Base-by-base conservation (phyloP, 2,797 vertebrate species). In the Otus scops region DNA sequence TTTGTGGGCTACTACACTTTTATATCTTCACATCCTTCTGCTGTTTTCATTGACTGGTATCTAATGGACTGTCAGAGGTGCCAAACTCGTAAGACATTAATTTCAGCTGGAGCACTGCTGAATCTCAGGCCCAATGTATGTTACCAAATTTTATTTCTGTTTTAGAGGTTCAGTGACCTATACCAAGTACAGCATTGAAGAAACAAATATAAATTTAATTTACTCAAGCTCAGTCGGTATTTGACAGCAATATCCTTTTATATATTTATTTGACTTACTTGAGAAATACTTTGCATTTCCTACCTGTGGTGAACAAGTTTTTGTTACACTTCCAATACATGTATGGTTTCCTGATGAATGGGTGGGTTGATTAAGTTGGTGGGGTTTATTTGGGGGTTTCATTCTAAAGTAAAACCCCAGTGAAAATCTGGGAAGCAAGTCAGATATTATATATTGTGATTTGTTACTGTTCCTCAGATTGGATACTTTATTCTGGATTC, bases 171-270 rank as follows among this genome's bases (percentile, higher is more conserved):
- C 70, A 81, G 43, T 93, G 86, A 92, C 70, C 93, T 95, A 45
- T 45, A 92, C 84, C 68, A 67, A 91, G 47, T 73, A 74, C 47
- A 65, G 60, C 83, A 82, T 9, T 59, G 60, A 78, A 95, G 90
- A 95, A 95, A 93, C 80, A 93, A 92, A 95, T 94, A 83, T 38
- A 86, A 93, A 86, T 81, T 61, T 91, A 92, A 97, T 94, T 93
- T 96, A 97, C 85, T 95, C 64, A 80, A 38, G 54, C 91, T 92
- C 59, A 77, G 77, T 21, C 93, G 95, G 92, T 93, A 94, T 93
- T 97, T 93, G 95, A 97, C 96, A 97, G 91, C 92, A 95, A 94
- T 95, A 95, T 96, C 92, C 91, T 95, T 95, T 92, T 84, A 91
- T 93, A 93, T 94, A 94, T 95, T 92, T 92, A 80, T 91, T 92